Percentiles rank a stretch among this genome's conserved stretches.
phyloP scores from a whole-genome alignment of 2,888 invertebrate species.

The Melolontha melolontha region DNA sequence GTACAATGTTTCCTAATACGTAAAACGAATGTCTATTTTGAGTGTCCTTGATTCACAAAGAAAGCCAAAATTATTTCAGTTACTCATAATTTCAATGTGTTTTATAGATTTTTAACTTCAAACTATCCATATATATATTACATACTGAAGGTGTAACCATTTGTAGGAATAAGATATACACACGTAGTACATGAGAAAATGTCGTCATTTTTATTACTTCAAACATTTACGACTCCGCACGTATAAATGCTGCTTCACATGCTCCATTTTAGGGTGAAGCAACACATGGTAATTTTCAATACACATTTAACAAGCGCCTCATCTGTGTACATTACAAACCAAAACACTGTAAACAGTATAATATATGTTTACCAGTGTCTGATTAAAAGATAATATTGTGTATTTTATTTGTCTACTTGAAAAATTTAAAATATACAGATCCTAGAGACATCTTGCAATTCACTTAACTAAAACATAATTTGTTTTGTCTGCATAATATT shows the following conservation, averaged over 20 bases:
- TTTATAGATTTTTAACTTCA: too few species aligned
- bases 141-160: background rate
- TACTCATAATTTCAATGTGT: too few species aligned
- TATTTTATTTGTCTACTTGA: slow-evolving; percentile 34
- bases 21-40: too few species aligned
- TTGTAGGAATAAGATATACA: background rate
- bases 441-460: slow-evolving; percentile 17
- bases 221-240: slow-evolving; percentile 31
- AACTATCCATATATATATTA: background rate
- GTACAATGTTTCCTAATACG: too few species aligned
- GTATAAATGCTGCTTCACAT: slow-evolving; percentile 38
- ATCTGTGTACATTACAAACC: slow-evolving; percentile 27
- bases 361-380: slow-evolving; percentile 31
- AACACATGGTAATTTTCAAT: slow-evolving; percentile 38
- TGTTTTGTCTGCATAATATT: too few species aligned
- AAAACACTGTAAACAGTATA: slow-evolving; percentile 37
- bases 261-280: slow-evolving; percentile 41
- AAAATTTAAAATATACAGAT: slow-evolving; percentile 6
- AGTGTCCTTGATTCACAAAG: too few species aligned
- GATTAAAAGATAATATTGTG: slow-evolving; percentile 38
- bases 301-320: slow-evolving; percentile 33
- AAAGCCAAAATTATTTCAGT: too few species aligned
- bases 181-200: slow-evolving; percentile 24
- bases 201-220: slow-evolving; percentile 31
- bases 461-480: background rate